Base-by-base conservation (phyloP, 2,797 vertebrate genomes). In the Anniella stebbinsi region DNA sequence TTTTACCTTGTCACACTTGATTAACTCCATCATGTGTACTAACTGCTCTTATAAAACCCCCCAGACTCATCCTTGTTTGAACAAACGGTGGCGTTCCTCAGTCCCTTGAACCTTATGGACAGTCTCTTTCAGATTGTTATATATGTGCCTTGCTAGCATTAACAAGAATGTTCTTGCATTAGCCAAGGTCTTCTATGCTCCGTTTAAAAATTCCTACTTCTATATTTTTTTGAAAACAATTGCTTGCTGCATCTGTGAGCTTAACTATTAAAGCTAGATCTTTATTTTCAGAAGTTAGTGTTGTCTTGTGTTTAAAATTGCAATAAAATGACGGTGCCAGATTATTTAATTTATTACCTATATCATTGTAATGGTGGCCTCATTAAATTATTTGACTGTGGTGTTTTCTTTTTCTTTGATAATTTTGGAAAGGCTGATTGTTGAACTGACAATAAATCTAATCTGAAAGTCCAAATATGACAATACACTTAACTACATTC, bases 21-120 rank as follows among this genome's bases (percentile, higher is more conserved):
- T 95, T 94, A 94, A 17, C 90, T 80, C 95, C 93, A 93, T 81
- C 82, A 8, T 88, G 87, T 92, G 84, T 84, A 89, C 85, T 38
- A 91, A 86, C 1, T 7, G 90, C 84, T 91, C 93, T 96, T 95
- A 94, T 87, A 91, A 92, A 88, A 93, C 88, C 4, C 30, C n/a
- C 48, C 30, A 67, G 73, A 67, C 48, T 78, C 23, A 92, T 4
- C 2, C 91, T 92, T 94, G 93, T 91, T 93, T 86, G 90, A 89
- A 94, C 91, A 94, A 93, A 91, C 86, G 41, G 69, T 81, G 95
- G 94, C 95, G 95, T 96, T 96, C 96, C 81, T 72, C 0, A 0
- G 87, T 92, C 78, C 93, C 94, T 95, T 95, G 93, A 95, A 94
- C 92, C 89, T 91, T 87, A 4, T 0, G 93, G 91, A 92, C 87